These are phyloP conservation scores for Pseudorasbora parva DNA, from an alignment of 2,113 vertebrate genomes.

Conservation along the genomic window DNA sequence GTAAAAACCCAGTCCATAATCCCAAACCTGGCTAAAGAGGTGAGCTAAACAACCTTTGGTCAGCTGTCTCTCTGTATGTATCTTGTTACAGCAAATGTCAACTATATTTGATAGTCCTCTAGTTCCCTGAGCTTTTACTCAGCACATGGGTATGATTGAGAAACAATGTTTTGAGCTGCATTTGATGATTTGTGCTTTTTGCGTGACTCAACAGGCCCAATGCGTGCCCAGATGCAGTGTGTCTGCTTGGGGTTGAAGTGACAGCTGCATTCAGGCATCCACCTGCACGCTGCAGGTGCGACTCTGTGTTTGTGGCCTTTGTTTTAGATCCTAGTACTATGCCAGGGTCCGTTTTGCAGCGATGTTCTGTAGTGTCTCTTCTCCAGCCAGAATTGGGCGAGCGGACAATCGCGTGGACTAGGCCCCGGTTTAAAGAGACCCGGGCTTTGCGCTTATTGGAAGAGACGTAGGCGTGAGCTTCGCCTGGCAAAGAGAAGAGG, in stretches of 20 bases:
- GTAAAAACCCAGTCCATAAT: conserved; percentile 58
- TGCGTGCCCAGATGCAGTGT: conserved; percentile 28
- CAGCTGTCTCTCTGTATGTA: conserved; percentile 24
- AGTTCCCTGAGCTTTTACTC: neutral
- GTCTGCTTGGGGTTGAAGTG: conserved; percentile 5
- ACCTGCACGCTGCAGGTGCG: conserved; percentile 50
- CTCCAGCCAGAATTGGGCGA: neutral
- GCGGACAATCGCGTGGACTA: conserved; percentile 35
- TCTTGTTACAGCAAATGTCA: conserved; percentile 11
- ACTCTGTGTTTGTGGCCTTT: conserved; percentile 49
- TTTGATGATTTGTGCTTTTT: conserved; percentile 18
- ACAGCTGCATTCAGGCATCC: conserved; percentile 40
- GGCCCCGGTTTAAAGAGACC: conserved; percentile 75
- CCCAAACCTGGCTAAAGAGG: conserved; percentile 72
- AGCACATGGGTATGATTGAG: neutral
- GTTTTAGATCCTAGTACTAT: neutral
- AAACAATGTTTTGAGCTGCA: neutral
- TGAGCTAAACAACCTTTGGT: conserved; percentile 63
- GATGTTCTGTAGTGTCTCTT: neutral
- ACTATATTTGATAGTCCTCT: conserved; percentile 5
- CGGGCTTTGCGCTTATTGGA: conserved; percentile 79
- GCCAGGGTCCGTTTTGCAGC: neutral
- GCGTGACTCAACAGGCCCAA: conserved; percentile 37
- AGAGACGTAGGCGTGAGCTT: conserved; percentile 54
- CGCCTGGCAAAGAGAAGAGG: conserved; percentile 49